Evolutionary conservation across 2,113 vertebrate species (phyloP).

Genomic region (Lophotis ruficrista): DNA sequence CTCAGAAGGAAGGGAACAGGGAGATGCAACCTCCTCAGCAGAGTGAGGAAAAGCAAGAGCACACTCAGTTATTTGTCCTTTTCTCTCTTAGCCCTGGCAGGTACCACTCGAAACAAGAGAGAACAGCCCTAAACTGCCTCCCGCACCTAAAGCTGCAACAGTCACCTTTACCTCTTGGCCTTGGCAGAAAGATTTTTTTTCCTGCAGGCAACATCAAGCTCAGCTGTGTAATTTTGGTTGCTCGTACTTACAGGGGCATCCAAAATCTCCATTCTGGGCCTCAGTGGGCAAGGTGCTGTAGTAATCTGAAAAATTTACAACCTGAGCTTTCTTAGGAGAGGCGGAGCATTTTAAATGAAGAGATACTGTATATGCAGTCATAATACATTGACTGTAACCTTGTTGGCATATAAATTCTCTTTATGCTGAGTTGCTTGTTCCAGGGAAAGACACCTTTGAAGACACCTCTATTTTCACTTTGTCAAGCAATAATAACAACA

Average conservation of each 20-base stretch:
- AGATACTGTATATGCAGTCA: neutral
- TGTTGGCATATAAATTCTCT: neutral
- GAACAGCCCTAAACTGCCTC: neutral
- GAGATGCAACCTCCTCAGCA: neutral
- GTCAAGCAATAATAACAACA: neutral
- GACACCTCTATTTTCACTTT: neutral
- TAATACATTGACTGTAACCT: neutral
- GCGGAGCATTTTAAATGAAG: neutral
- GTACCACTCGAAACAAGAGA: neutral
- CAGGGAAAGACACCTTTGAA: conserved; percentile 1
- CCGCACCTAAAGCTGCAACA: neutral
- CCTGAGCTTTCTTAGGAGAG: neutral
- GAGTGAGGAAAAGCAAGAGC: neutral
- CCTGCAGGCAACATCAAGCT: neutral
- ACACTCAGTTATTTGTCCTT: neutral
- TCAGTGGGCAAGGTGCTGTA: neutral
- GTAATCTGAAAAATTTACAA: neutral
- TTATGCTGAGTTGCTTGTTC: neutral
- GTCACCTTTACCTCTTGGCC: neutral
- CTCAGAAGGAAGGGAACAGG: neutral
- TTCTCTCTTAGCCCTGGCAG: neutral
- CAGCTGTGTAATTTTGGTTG: neutral
- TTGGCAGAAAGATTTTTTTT: neutral
- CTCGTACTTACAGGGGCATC: neutral
- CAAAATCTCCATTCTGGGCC: neutral